Evolutionary conservation across 2,888 invertebrate genomes (phyloP).

Genomic region (Fissipunctia ypsillon): DNA sequence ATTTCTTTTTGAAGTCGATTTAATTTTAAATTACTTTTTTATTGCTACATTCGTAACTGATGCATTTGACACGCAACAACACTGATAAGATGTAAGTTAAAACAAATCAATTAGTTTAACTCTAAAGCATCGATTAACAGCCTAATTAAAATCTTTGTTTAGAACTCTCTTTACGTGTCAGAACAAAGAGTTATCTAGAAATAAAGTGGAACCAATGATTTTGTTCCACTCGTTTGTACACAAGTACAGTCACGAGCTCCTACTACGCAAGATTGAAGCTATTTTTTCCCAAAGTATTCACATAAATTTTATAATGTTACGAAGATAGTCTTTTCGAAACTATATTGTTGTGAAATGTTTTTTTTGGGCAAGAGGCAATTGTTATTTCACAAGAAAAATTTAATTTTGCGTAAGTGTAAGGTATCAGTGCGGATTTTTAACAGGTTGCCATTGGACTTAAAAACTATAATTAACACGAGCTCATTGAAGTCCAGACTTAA

Average conservation of each 20-base stretch:
- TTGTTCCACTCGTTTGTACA: neutral
- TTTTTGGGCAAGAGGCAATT: neutral
- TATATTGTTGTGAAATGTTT: neutral
- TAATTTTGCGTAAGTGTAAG: neutral
- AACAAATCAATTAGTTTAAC: constrained; percentile 23
- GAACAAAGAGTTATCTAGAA: neutral
- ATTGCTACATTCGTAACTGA: neutral
- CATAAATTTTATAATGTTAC: neutral
- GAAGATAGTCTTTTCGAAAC: neutral
- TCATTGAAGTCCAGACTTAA: too few relatives aligned
- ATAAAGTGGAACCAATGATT: constrained; percentile 9
- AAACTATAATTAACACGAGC: too few relatives aligned
- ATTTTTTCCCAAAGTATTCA: neutral
- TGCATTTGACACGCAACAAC: neutral
- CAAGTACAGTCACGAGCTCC: neutral
- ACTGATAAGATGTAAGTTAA: neutral
- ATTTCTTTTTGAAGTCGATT: too few relatives aligned
- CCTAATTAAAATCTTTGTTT: neutral
- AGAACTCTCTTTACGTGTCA: neutral
- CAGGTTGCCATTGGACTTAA: too few relatives aligned
- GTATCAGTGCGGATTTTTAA: too few relatives aligned
- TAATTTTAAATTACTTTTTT: too few relatives aligned
- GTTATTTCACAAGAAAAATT: neutral
- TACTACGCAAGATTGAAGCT: neutral
- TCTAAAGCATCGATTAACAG: neutral